Evolutionary conservation across 2,113 vertebrate genomes (phyloP).

Genomic region (Tragelaphus buxtoni): DNA sequence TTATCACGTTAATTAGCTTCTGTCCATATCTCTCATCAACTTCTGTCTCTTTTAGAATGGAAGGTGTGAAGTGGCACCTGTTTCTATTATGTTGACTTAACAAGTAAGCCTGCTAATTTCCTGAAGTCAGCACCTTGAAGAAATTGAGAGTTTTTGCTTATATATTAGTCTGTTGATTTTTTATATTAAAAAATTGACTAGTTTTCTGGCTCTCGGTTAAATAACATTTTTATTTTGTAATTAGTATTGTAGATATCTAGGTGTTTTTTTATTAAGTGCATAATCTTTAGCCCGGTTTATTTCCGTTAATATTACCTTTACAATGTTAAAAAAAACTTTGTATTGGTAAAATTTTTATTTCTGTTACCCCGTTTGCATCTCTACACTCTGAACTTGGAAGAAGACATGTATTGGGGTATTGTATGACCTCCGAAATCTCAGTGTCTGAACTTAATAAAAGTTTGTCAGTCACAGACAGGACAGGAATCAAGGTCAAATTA

Average conservation of each 20-base stretch:
- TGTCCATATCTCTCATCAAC: neutral
- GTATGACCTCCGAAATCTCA: neutral
- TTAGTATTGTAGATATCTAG: neutral
- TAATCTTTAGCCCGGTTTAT: neutral
- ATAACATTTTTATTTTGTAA: neutral
- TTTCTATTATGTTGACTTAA: neutral
- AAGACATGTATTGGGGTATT: neutral
- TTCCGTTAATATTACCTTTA: neutral
- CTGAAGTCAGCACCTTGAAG: neutral
- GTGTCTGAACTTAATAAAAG: neutral
- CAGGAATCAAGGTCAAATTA: neutral
- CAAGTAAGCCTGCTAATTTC: neutral
- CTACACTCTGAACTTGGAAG: neutral
- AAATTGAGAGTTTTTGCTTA: conserved; percentile 7
- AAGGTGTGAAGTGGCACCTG: neutral
- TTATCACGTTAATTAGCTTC: neutral
- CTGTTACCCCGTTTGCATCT: neutral
- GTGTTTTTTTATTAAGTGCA: neutral
- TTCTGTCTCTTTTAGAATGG: neutral
- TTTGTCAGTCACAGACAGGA: neutral
- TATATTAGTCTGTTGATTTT: conserved; percentile 8
- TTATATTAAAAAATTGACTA: neutral
- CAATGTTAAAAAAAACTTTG: neutral
- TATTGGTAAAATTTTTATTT: neutral
- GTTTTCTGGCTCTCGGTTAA: conserved; percentile 6